Evolutionary conservation across 2,888 invertebrate species (phyloP), one percentile per base, ranked within the genome.

Genomic region (Agrotis ipsilon): DNA sequence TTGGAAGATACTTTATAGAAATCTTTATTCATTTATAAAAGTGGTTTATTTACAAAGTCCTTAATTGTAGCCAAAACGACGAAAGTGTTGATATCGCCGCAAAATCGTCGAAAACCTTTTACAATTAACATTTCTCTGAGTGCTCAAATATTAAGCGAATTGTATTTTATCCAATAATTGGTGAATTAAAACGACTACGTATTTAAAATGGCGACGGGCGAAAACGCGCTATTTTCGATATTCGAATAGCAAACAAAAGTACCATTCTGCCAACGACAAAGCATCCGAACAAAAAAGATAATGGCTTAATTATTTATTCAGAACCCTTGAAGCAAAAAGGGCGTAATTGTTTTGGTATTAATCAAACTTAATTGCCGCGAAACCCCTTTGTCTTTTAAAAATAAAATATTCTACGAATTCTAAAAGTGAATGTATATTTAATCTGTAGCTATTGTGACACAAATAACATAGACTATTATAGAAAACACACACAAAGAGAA

Each of bases 241-340:
- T 65, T 67, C 63, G 62, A 63, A 80, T 77, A 77, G 78, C 76
- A 78, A 82, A 81, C 72, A 73, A 73, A 75, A 49, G 24, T 60
- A 54, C 71, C 39, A 57, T 73, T 71, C 62, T 52, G 52, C 73
- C 57, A 71, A 75, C 67, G 74, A 83, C 77, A 83, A 82, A 78
- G 74, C 78, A 66, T 66, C 11, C 55, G 51, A 54, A 78, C 68
- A 83, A 86, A 86, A 87, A 87, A 68, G 68, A 46, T 86, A 82
- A 87, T 85, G 81, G 82, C 75, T 55, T 82, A 78, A 84, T 88
- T 81, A 88, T 86, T 89, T 87, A 88, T 88, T 87, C 82, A 81
- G 70, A 81, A 81, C 72, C 70, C 63, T 78, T 70, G n/a, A 21
- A 58, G 49, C 24, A 24, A 75, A 69, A 68, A 74, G 75, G 74